phyloP scores from a whole-genome alignment of 2,113 vertebrate species.

The Ibidorhyncha struthersii region DNA sequence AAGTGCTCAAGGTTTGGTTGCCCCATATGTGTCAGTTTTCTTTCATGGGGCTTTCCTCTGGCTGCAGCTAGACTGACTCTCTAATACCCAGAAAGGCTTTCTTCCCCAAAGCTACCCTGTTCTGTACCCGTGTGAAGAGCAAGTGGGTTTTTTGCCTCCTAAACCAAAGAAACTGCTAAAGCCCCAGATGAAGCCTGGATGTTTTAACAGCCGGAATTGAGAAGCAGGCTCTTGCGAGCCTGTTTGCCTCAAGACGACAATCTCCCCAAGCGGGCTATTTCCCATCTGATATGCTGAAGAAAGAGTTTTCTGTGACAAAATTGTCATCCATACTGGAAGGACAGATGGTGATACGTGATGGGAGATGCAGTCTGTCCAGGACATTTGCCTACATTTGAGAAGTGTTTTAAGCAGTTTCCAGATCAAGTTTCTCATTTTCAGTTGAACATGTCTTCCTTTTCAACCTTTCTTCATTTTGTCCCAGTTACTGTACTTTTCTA shows the following conservation, averaged over 20 bases:
- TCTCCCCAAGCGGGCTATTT: background rate
- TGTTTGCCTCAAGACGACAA: background rate
- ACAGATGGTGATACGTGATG: background rate
- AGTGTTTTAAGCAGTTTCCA: background rate
- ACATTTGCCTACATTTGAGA: background rate
- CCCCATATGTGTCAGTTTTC: background rate
- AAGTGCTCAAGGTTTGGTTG: background rate
- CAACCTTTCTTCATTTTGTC: background rate
- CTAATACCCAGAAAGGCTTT: background rate
- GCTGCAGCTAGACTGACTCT: background rate
- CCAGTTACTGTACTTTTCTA: background rate
- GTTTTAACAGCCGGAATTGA: background rate
- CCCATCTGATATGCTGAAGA: rapidly evolving
- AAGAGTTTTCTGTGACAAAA: background rate
- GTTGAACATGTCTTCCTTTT: background rate
- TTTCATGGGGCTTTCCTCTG: background rate
- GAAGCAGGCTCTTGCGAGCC: background rate
- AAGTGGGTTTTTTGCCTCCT: background rate
- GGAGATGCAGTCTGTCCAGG: background rate
- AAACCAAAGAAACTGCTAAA: background rate
- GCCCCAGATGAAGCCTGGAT: background rate
- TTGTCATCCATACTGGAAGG: background rate
- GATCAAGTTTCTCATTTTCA: background rate
- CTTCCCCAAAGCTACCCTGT: background rate
- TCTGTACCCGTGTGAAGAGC: background rate